Conservation (phyloP, 2,113 vertebrate genomes). For the Neolamprologus devosi region DNA sequence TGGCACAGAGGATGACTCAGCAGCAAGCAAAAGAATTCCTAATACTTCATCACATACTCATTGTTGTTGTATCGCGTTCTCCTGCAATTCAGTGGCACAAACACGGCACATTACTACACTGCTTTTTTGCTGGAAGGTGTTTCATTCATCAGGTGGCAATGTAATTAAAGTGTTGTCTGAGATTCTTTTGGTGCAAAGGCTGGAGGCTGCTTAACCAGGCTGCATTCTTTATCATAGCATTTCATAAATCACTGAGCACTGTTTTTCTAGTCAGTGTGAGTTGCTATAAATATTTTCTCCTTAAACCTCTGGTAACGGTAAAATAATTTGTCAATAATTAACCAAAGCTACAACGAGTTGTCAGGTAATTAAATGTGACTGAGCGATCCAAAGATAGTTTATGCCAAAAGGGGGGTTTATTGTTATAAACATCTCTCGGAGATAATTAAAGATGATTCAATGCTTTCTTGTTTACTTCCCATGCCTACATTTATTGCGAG, state of each 20-base stretch:
- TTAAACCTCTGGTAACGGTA: neutral
- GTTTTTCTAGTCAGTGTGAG: neutral
- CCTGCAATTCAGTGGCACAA: neutral
- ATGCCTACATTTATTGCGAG: neutral
- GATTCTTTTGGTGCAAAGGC: neutral
- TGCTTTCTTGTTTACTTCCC: neutral
- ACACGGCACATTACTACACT: neutral
- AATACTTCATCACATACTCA: neutral
- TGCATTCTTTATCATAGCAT: conserved; percentile 7
- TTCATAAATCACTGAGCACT: neutral
- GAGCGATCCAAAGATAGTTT: neutral
- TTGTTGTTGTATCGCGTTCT: neutral
- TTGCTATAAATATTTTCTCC: neutral
- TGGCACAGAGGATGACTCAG: neutral
- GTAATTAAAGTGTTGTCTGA: conserved; percentile 6
- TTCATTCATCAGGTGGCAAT: conserved; percentile 34
- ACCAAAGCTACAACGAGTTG: neutral
- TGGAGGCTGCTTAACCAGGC: neutral
- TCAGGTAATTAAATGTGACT: neutral
- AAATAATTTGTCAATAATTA: neutral
- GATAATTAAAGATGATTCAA: neutral
- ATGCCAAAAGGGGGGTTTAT: neutral
- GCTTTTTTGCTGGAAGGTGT: neutral
- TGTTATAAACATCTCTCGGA: neutral
- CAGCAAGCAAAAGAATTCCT: neutral